phyloP scores from a whole-genome alignment of 2,888 invertebrate genomes.

The Synergus japonicus region DNA sequence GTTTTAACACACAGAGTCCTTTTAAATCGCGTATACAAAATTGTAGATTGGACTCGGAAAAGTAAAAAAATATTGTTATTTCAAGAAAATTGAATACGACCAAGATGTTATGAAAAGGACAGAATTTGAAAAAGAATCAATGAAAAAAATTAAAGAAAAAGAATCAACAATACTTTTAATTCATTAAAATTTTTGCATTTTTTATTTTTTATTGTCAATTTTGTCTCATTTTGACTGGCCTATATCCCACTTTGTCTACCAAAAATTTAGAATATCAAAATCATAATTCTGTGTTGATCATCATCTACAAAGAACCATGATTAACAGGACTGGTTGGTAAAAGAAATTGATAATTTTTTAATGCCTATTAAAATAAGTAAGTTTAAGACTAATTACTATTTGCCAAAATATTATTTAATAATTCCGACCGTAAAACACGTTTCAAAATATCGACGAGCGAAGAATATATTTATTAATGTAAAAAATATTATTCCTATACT shows the following conservation, averaged over 20 bases:
- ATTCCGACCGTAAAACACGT: background rate
- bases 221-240: no score
- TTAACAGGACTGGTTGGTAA: background rate
- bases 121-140: background rate
- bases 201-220: background rate
- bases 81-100: background rate
- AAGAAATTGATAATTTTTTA: background rate
- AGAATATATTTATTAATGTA: background rate
- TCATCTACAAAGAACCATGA: no score
- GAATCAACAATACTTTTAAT: background rate
- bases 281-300: no score
- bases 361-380: constrained; percentile 19
- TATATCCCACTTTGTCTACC: no score
- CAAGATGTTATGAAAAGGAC: background rate
- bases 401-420: constrained; percentile 10
- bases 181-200: background rate
- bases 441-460: background rate
- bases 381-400: constrained; percentile 16
- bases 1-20: background rate
- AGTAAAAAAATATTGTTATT: background rate
- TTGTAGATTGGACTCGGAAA: background rate
- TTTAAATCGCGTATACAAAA: background rate
- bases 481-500: background rate
- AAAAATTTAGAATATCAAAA: no score
- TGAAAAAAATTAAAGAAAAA: no score